Evolutionary conservation across 2,113 vertebrate species (phyloP).

Genomic region (Garra rufa): DNA sequence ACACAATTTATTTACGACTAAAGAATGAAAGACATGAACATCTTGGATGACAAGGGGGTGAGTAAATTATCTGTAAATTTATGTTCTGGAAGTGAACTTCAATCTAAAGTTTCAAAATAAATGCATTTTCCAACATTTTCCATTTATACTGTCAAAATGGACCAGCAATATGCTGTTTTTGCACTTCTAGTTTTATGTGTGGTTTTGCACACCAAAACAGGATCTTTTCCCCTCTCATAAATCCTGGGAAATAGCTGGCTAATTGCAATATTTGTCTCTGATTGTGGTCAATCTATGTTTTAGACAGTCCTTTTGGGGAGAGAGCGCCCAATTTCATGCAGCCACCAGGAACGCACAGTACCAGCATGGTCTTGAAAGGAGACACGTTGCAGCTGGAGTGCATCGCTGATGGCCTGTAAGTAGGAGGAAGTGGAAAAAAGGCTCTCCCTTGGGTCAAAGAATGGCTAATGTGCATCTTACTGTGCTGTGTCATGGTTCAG

Average conservation of each 20-base stretch:
- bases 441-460: not conserved
- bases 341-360: constrained; percentile 83
- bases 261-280: not conserved
- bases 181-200: not conserved
- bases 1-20: too few species aligned
- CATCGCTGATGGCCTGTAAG: constrained; percentile 95
- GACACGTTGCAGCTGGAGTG: constrained; percentile 89
- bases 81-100: too few species aligned
- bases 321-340: constrained; percentile 84
- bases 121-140: not conserved
- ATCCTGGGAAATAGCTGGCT: not conserved
- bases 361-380: constrained; percentile 87
- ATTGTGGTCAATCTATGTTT: constrained; percentile 49
- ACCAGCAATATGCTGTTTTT: not conserved
- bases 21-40: too few species aligned
- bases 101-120: not conserved
- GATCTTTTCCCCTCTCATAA: not conserved
- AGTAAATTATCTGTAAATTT: too few species aligned
- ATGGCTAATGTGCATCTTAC: not conserved
- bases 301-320: constrained; percentile 84
- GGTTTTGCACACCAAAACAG: not conserved
- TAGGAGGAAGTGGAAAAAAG: constrained; percentile 52
- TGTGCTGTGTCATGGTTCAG: not conserved
- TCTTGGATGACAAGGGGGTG: too few species aligned
- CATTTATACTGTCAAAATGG: not conserved